Conservation (phyloP, 1,140 invertebrate species). For the Parapsyche elsis region DNA sequence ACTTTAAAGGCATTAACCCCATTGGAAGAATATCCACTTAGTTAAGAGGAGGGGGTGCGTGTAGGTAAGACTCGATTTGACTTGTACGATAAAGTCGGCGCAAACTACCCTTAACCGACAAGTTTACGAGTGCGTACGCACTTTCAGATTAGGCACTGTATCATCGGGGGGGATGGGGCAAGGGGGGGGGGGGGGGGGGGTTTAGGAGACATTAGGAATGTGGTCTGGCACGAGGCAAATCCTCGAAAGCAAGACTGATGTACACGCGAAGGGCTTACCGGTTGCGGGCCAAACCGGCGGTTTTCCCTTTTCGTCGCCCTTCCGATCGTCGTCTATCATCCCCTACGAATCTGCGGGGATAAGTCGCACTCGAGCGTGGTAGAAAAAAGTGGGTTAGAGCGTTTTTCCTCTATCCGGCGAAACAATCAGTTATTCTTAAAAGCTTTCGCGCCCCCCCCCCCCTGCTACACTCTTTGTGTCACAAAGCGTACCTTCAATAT, state of each 20-base stretch:
- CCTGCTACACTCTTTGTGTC: not conserved
- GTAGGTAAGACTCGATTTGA: not conserved
- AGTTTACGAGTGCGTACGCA: conserved; percentile 7
- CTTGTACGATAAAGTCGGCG: not conserved
- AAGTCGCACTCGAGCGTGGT: not conserved
- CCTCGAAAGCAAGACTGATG: conserved; percentile 42
- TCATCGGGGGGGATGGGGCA: not conserved
- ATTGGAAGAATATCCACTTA: too few species aligned
- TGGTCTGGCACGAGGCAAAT: conserved; percentile 25
- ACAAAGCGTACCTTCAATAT: conserved; percentile 17
- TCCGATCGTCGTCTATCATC: conserved; percentile 24
- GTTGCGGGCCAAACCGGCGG: conserved; percentile 31
- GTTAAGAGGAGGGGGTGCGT: too few species aligned
- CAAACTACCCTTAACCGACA: conserved; percentile 7
- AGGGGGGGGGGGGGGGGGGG: not conserved
- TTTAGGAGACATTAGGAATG: conserved; percentile 29
- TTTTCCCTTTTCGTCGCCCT: conserved; percentile 34
- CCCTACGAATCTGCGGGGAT: conserved; percentile 4
- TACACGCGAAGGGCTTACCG: conserved; percentile 35
- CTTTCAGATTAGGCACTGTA: not conserved
- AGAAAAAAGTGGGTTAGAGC: not conserved
- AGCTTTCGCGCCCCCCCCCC: not conserved
- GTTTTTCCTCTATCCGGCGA: not conserved
- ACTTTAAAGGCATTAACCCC: too few species aligned
- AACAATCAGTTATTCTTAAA: conserved; percentile 34